These are phyloP conservation scores for Pantherophis guttatus DNA, from an alignment of 2,113 vertebrate species.

Conservation along the genomic window DNA sequence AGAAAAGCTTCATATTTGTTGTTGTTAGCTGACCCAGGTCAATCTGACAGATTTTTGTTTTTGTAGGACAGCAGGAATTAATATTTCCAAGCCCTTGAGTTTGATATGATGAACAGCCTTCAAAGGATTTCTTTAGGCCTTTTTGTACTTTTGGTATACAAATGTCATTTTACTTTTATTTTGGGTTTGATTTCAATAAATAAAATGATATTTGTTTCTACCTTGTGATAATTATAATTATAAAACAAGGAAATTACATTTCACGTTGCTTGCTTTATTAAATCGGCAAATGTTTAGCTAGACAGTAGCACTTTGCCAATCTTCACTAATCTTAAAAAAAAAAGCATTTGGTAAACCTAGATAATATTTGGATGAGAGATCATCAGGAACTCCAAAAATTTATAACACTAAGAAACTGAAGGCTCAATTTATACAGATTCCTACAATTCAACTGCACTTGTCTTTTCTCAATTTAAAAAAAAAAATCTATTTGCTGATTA, in stretches of 20 bases:
- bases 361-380: not conserved
- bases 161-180: not conserved
- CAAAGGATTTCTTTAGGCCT: not conserved
- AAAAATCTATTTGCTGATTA: not conserved
- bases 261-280: not conserved
- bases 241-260: not conserved
- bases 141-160: not conserved
- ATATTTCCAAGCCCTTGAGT: not conserved
- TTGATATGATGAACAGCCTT: not conserved
- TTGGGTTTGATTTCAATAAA: not conserved
- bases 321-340: not conserved
- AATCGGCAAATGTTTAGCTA: not conserved
- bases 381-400: not conserved
- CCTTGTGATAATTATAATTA: not conserved
- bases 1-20: not conserved
- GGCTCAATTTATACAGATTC: not conserved
- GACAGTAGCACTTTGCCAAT: not conserved
- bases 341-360: not conserved
- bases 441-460: not conserved
- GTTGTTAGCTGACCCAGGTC: not conserved
- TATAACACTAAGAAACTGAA: not conserved
- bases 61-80: not conserved
- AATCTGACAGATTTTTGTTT: too few relatives aligned
- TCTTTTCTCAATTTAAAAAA: not conserved
- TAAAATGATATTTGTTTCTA: not conserved